A percentile compares a stretch with the other conserved stretches of the same genome.
Evolutionary conservation across 2,888 invertebrate species (phyloP).

Genomic region (Heliothis peltigera): DNA sequence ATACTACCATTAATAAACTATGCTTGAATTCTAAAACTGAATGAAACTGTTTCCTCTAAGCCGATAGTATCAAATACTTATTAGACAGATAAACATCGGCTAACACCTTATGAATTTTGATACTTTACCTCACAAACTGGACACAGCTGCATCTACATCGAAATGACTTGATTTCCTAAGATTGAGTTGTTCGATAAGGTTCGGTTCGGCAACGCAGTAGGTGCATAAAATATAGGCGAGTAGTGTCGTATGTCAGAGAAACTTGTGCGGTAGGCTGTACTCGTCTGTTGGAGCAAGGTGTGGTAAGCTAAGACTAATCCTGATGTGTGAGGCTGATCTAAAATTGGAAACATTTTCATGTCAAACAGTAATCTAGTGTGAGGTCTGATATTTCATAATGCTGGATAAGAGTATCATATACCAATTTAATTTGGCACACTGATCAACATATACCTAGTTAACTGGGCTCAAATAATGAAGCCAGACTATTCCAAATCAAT

Average conservation of each 20-base stretch:
- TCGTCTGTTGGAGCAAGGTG: background rate
- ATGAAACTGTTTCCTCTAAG: conserved; percentile 26
- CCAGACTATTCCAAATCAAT: conserved; percentile 25
- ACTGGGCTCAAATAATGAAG: conserved; percentile 1
- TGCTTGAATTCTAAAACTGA: conserved; percentile 37
- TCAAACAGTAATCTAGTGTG: background rate
- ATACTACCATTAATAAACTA: conserved; percentile 37
- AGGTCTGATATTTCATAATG: background rate
- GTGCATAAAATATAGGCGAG: conserved; percentile 27
- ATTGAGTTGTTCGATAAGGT: conserved; percentile 52
- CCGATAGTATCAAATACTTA: conserved; percentile 45
- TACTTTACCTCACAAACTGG: conserved; percentile 55
- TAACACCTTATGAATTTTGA: conserved; percentile 58
- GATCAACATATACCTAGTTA: background rate
- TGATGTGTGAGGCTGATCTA: conserved; percentile 2
- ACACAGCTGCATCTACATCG: conserved; percentile 49
- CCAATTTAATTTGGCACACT: background rate
- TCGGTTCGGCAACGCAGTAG: conserved; percentile 33
- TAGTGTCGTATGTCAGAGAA: conserved; percentile 23
- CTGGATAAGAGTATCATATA: no score
- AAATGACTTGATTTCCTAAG: conserved; percentile 57
- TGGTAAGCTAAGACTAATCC: conserved; percentile 7
- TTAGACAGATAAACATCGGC: conserved; percentile 41
- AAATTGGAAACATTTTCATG: background rate
- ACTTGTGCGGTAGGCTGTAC: conserved; percentile 15